Percentiles rank a stretch among this genome's conserved stretches.
These are phyloP conservation scores for Psittacara wagleri DNA, from an alignment of 2,113 vertebrate genomes.

Conservation along the genomic window DNA sequence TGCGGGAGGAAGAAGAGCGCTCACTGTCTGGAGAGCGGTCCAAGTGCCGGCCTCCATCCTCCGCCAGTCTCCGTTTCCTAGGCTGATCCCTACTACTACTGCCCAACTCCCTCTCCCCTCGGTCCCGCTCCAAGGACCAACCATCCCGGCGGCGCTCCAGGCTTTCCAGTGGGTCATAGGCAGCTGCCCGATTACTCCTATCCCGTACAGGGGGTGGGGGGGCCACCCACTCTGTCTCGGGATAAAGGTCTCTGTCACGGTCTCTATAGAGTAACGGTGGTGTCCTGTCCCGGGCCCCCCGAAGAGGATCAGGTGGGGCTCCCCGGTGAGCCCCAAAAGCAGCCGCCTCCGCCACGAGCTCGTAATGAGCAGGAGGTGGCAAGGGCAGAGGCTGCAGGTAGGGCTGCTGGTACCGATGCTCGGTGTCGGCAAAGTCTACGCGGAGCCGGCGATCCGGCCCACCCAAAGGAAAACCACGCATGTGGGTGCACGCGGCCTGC, in stretches of 20 bases:
- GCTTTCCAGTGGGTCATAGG: slow-evolving; percentile 91
- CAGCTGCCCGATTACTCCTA: slow-evolving; percentile 77
- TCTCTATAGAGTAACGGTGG: slow-evolving; percentile 91
- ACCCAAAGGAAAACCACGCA: slow-evolving; percentile 94
- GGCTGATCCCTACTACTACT: slow-evolving; percentile 82
- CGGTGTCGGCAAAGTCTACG: slow-evolving; percentile 95
- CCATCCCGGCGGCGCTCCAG: slow-evolving; percentile 91
- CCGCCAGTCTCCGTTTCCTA: slow-evolving; percentile 86
- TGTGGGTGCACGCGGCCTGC: slow-evolving; percentile 94
- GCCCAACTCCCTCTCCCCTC: slow-evolving; percentile 80
- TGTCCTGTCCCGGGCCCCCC: slow-evolving; percentile 90
- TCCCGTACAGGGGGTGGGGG: slow-evolving; percentile 88
- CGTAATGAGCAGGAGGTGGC: slow-evolving; percentile 83
- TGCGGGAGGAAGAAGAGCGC: slow-evolving; percentile 80
- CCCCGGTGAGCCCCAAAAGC: slow-evolving; percentile 88
- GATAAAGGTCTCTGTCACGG: slow-evolving; percentile 90
- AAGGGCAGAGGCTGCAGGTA: slow-evolving; percentile 92
- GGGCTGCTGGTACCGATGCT: slow-evolving; percentile 94
- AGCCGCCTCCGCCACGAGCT: slow-evolving; percentile 86
- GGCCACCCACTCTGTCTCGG: slow-evolving; percentile 87
- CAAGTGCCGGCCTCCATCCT: slow-evolving; percentile 86
- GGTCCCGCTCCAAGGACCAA: slow-evolving; percentile 92
- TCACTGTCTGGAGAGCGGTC: slow-evolving; percentile 95
- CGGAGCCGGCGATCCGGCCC: slow-evolving; percentile 91
- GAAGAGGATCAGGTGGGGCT: slow-evolving; percentile 84